Percentiles rank a stretch among this genome's conserved stretches.
phyloP scores from a whole-genome alignment of 92 coral and sea anemone genomes.

The Paramuricea clavata region DNA sequence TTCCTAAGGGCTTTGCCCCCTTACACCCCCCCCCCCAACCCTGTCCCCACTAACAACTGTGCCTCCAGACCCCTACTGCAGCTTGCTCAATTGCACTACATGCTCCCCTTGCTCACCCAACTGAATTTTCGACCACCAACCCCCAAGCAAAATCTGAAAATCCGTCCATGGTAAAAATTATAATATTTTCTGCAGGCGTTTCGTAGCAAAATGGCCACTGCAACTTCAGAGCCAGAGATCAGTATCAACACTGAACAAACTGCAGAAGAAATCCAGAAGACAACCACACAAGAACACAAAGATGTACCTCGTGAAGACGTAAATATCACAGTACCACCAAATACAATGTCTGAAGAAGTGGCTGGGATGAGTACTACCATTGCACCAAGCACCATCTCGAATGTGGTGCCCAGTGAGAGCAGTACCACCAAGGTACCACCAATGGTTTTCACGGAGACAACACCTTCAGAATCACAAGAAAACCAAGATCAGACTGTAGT shows the following conservation, averaged over 20 bases:
- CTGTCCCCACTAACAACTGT: too few relatives aligned
- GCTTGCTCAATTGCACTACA: too few relatives aligned
- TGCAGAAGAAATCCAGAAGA: not conserved
- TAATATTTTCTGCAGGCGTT: not conserved
- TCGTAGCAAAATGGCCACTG: not conserved
- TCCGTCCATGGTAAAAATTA: not conserved
- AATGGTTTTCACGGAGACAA: too few relatives aligned
- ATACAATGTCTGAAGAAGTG: not conserved
- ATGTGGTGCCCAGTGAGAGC: not conserved
- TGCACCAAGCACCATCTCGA: not conserved
- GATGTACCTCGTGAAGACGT: not conserved
- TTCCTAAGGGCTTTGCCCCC: too few relatives aligned
- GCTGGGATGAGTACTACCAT: not conserved
- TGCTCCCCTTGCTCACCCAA: too few relatives aligned
- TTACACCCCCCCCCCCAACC: too few relatives aligned
- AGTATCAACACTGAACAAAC: not conserved
- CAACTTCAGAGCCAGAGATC: not conserved
- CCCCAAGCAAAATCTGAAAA: too few relatives aligned
- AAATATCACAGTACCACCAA: not conserved
- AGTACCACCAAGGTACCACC: not conserved
- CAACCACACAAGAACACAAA: too few relatives aligned
- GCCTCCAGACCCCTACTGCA: too few relatives aligned
- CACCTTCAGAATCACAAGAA: too few relatives aligned
- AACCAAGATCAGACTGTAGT: too few relatives aligned
- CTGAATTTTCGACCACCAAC: too few relatives aligned